Evolutionary conservation across 2,113 vertebrate genomes (phyloP).

Genomic region (Gymnogyps californianus): DNA sequence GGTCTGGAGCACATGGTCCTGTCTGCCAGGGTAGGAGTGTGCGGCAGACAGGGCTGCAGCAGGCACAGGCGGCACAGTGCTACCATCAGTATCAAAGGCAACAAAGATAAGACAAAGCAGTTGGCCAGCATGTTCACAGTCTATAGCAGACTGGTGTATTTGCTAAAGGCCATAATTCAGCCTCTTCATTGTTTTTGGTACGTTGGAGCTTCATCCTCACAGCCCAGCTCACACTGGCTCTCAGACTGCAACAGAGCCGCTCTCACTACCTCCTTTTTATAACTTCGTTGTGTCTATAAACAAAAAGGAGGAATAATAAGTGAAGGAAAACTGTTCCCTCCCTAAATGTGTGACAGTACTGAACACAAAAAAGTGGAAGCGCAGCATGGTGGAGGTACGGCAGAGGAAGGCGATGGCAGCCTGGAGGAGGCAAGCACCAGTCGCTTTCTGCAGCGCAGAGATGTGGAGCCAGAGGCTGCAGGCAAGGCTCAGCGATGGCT

Average conservation of each 20-base stretch:
- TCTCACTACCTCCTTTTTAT: background rate
- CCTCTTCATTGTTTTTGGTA: background rate
- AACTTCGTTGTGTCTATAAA: background rate
- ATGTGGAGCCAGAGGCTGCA: background rate
- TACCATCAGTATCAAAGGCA: background rate
- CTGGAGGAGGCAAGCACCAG: background rate
- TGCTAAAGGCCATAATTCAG: background rate
- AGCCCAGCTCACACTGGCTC: background rate
- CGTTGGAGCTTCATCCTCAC: background rate
- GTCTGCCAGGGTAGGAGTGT: background rate
- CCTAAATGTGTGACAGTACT: background rate
- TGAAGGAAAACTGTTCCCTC: background rate
- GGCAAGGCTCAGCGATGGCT: rapidly evolving
- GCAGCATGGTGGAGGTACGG: rapidly evolving
- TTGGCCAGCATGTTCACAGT: background rate
- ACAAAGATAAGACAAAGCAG: background rate
- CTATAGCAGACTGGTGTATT: background rate
- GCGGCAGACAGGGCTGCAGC: background rate
- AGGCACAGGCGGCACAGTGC: rapidly evolving
- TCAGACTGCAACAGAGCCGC: background rate
- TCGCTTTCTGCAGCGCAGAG: background rate
- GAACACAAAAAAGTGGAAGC: background rate
- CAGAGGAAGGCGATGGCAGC: background rate
- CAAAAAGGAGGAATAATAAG: background rate
- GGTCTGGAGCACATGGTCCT: background rate